phyloP scores from a whole-genome alignment of 2,888 invertebrate genomes.

The Volucella bombylans region DNA sequence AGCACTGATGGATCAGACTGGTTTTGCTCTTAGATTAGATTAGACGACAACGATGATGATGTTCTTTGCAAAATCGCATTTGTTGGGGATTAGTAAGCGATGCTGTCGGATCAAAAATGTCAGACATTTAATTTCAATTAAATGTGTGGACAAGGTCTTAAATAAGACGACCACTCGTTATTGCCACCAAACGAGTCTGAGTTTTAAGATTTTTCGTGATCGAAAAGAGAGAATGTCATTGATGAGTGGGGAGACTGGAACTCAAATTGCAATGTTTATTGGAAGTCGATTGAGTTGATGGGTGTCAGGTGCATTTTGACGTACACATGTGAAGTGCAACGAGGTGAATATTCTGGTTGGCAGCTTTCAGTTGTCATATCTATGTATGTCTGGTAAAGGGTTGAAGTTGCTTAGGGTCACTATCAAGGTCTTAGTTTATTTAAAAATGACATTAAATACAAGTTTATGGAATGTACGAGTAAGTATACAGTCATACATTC shows the following conservation, averaged over 20 bases:
- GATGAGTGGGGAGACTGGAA: not conserved
- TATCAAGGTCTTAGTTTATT: too few relatives aligned
- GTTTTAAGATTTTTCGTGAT: constrained; percentile 20
- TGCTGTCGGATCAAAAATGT: constrained; percentile 61
- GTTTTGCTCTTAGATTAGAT: constrained; percentile 48
- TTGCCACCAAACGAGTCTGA: constrained; percentile 47
- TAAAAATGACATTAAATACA: too few relatives aligned
- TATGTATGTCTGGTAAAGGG: too few relatives aligned
- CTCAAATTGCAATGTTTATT: constrained; percentile 1
- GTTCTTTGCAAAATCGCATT: constrained; percentile 24
- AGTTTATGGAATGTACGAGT: too few relatives aligned
- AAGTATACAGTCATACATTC: too few relatives aligned
- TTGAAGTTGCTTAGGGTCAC: too few relatives aligned
- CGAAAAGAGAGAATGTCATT: constrained; percentile 24
- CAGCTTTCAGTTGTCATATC: too few relatives aligned
- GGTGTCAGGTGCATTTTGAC: too few relatives aligned
- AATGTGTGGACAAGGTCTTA: constrained; percentile 40
- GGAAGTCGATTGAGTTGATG: not conserved
- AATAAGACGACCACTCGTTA: constrained; percentile 28
- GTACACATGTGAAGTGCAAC: too few relatives aligned
- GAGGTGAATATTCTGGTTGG: too few relatives aligned
- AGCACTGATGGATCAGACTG: constrained; percentile 10
- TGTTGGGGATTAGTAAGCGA: constrained; percentile 44
- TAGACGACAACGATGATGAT: constrained; percentile 27
- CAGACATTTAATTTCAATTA: constrained; percentile 66